Evolutionary conservation across 2,888 invertebrate genomes (phyloP), one percentile per base, ranked within the genome.

Genomic region (Matsumyia berberina): DNA sequence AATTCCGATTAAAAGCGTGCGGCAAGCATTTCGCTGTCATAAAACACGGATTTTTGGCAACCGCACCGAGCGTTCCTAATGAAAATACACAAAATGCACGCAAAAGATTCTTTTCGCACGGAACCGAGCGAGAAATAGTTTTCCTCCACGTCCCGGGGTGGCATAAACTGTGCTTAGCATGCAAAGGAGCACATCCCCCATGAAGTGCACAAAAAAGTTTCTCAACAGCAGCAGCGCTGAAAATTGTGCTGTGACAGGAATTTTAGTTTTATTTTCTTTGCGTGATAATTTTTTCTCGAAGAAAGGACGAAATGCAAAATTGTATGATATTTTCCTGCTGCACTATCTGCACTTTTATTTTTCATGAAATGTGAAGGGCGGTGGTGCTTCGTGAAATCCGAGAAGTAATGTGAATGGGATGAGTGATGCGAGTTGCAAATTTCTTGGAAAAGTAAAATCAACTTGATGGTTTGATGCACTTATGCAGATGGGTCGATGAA

Each of bases 1-100:
- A 79, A 79, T 79, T 79, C 35, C 79, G 55, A 79, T 73, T 60
- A 79, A 73, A 73, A 79, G 64, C 77, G 81, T 64, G 44, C 57
- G 70, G 35, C 12, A 46, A 77, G 35, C 53, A 82, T 82, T 82
- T 51, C 70, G 33, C 35, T 58, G 64, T 70, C 69, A 58, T 77
- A 81, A 76, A 58, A 64, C 31, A 58, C 42, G 7, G 31, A 42
- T 58, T 79, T 66, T 73, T 79, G 79, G 73, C 79, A 79, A 37
- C 42, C 39, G 19, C 46, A 53, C 19, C 9, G 49, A 57, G 53
- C 57, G 15, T 64, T 70, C 57, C 7, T 39, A 70, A 57, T 66
- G 49, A 66, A 73, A 73, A 79, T 53, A 73, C 58, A 58, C 73
- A 73, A 58, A 73, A 73, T 58, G 62, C 72, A 72, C 60, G 39